Percentiles rank a stretch among this genome's conserved stretches.
Conservation (phyloP, 2,797 vertebrate species). For the Microctenopoma steveboyesi region DNA sequence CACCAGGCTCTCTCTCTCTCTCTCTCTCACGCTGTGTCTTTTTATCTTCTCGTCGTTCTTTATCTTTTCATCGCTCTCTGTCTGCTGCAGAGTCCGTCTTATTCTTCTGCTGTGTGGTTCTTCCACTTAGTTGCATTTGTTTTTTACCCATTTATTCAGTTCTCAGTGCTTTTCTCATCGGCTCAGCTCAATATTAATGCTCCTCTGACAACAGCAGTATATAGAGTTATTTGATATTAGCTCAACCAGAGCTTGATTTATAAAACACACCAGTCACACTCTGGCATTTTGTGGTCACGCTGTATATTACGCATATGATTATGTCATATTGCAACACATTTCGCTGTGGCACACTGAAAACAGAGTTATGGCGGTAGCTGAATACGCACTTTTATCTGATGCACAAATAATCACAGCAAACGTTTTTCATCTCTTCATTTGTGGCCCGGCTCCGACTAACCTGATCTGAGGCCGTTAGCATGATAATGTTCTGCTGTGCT, state of each 20-base stretch:
- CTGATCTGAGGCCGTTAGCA: neutral
- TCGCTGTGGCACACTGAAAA: neutral
- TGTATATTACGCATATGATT: constrained; percentile 10
- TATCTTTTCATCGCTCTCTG: constrained; percentile 51
- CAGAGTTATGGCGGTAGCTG: constrained; percentile 8
- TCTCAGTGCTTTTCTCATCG: constrained; percentile 17
- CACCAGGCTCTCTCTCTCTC: constrained; percentile 29
- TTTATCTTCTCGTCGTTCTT: constrained; percentile 36
- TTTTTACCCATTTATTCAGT: constrained; percentile 51
- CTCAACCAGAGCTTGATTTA: constrained; percentile 40
- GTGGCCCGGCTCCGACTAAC: neutral
- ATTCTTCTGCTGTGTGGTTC: constrained; percentile 47
- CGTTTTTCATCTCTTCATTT: neutral
- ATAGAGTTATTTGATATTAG: constrained; percentile 41
- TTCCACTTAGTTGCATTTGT: constrained; percentile 42
- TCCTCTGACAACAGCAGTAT: constrained; percentile 36
- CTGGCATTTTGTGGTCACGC: constrained; percentile 19
- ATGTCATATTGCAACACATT: constrained; percentile 29
- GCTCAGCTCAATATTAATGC: constrained; percentile 43
- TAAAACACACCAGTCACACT: constrained; percentile 19
- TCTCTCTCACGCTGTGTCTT: constrained; percentile 47
- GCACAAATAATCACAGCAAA: constrained; percentile 1
- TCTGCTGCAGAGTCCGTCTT: constrained; percentile 42
- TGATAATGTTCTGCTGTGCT: neutral
- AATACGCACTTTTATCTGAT: constrained; percentile 15